Base-by-base conservation (phyloP, 2,888 invertebrate genomes). In the Troides oblongomaculatus region DNA sequence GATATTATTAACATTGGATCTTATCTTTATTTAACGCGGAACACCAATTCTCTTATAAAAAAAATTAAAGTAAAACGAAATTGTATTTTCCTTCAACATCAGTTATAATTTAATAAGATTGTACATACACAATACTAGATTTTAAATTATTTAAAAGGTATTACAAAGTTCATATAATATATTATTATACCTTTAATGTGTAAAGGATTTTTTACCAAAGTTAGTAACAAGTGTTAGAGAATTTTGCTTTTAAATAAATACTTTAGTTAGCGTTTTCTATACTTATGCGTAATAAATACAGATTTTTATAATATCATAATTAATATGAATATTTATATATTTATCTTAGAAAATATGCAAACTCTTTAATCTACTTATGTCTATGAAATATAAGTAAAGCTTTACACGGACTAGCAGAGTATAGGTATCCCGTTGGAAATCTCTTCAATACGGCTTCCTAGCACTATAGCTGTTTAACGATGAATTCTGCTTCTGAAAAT, bases 401-500 rank as follows among this genome's bases (percentile, higher is more conserved):
- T 68, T 58, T 59, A 21, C 30, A 21, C 2, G 36, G 68, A 68
- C 68, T 68, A 68, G 68, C 30, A 36, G 46, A 17, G 30, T 21
- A 50, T 50, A 12, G 17, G 50, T 50, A 18, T 10, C 36, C 43
- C 1, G 4, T 67, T 18, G 56, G 39, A 39, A 68, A 43, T 53
- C 7, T 50, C 7, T 36, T 58, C 50, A 63, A 46, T 59, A 68
- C 1, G 63, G 58, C 46, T 46, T 8, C 10, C 62, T 46, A 50
- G 50, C 50, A 50, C 14, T 50, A 59, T 58, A 68, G 36, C 56
- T 36, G 36, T 25, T 63, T 10, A 46, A 12, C 8, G 62, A 50
- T 63, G 58, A 12, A 30, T 59, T 50, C 58, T 46, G 58, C 59
- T 63, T 68, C 68, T 68, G 68, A 58, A 67, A 67, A 39, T 12